phyloP scores from a whole-genome alignment of 2,113 vertebrate species.

The Probosciger aterrimus region DNA sequence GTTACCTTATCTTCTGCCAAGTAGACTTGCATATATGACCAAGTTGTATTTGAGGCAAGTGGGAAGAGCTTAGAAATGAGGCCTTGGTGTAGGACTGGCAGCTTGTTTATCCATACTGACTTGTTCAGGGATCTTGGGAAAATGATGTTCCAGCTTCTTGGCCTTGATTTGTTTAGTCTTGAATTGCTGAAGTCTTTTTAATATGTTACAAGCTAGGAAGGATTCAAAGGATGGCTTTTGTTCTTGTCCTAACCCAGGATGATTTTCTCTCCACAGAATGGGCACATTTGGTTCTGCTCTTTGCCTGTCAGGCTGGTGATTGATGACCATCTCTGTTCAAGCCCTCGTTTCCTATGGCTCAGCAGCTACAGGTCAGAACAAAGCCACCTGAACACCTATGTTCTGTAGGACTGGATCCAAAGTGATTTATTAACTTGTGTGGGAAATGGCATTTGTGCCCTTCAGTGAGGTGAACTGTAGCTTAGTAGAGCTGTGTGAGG shows the following conservation, averaged over 20 bases:
- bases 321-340: background rate
- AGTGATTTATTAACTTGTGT: background rate
- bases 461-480: background rate
- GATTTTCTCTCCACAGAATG: rapidly evolving
- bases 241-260: background rate
- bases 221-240: background rate
- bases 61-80: background rate
- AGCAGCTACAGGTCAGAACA: background rate
- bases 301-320: background rate
- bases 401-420: background rate
- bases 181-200: background rate
- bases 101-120: background rate
- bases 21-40: background rate
- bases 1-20: background rate
- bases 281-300: rapidly evolving
- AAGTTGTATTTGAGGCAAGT: background rate
- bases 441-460: background rate
- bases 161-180: background rate
- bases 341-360: background rate
- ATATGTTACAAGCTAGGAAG: rapidly evolving
- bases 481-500: background rate
- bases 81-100: background rate
- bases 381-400: no score
- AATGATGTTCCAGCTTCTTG: background rate
- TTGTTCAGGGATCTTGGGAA: background rate